phyloP scores from a whole-genome alignment of 1,140 invertebrate species.

The Diabrotica undecimpunctata region DNA sequence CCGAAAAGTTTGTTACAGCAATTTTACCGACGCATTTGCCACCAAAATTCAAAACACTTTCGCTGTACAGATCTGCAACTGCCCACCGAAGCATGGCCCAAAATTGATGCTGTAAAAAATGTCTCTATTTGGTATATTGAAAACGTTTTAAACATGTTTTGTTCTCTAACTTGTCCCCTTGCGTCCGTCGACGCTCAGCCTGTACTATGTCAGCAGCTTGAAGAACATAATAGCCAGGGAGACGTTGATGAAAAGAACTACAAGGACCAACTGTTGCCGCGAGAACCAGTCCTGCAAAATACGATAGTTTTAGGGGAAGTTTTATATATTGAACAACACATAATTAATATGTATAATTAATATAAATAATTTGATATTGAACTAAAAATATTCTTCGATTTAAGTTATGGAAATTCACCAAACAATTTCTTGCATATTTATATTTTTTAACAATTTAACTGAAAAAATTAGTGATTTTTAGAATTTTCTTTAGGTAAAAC shows the following conservation, averaged over 20 bases:
- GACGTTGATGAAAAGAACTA: slow-evolving; percentile 94
- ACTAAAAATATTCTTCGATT: no score
- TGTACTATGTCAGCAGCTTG: slow-evolving; percentile 86
- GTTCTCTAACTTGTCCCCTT: slow-evolving; percentile 18
- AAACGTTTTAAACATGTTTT: not conserved
- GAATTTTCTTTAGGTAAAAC: no score
- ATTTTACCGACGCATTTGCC: no score
- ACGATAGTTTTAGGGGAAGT: no score
- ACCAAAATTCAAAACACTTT: not conserved
- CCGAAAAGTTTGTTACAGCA: no score
- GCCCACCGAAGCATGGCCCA: not conserved
- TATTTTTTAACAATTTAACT: no score
- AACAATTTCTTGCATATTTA: no score
- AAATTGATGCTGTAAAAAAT: slow-evolving; percentile 23
- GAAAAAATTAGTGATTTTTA: no score
- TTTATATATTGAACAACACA: no score
- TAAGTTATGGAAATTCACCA: no score
- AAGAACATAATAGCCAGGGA: slow-evolving; percentile 96
- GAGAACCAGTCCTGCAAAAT: slow-evolving; percentile 93
- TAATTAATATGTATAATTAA: not conserved
- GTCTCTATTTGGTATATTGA: slow-evolving; percentile 14
- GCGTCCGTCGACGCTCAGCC: slow-evolving; percentile 34
- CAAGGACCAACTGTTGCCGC: slow-evolving; percentile 90
- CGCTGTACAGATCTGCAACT: not conserved
- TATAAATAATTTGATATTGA: no score